Evolutionary conservation across 2,888 invertebrate genomes (phyloP), one percentile per base, ranked within the genome.

Genomic region (Phyllotreta striolata): DNA sequence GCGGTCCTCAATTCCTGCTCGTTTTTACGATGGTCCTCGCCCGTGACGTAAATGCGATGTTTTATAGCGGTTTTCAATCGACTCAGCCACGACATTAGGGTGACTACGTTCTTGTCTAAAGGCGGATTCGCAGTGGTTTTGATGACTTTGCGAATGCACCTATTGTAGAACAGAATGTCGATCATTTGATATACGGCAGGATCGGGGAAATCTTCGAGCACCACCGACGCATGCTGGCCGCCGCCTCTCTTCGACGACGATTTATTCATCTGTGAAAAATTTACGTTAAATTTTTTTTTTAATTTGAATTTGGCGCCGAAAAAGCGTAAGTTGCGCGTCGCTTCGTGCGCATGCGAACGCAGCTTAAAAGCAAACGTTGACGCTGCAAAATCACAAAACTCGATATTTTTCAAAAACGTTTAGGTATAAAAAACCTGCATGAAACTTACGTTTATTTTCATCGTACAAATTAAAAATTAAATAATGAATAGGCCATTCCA

Each of bases 1-100:
- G 74, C 72, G 13, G 69, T 63, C 54, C 75, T 72, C 6, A 76
- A 62, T 34, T 70, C 66, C 49, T 67, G 72, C 9, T 76, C 72
- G 41, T 66, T 62, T n/a, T 63, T 65, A 1, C 67, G 68, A 57
- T 73, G 70, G 49, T 75, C 70, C 2, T 68, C 68, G 6, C 73
- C 74, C 9, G 73, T 72, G 6, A 72, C 63, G 39, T 72, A 72
- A 8, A 76, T 64, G 44, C 69, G 72, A 3, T 62, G 61, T 60
- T 67, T 69, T 0, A 69, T 69, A 39, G 73, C 63, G 6, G 62
- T 47, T 35, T 72, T 70, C 6, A 67, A 56, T 4, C 66, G 63
- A 43, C 66, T 57, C 10, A 71, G 3, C 1, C 46, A 10, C 39
- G 67, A 63, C 14, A 70, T 55, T 4, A 70, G 14, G 34, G 44